These are phyloP conservation scores for Rhopilema esculentum DNA, from an alignment of 30 jellyfish, hydroid and myxozoan genomes.

Conservation along the genomic window DNA sequence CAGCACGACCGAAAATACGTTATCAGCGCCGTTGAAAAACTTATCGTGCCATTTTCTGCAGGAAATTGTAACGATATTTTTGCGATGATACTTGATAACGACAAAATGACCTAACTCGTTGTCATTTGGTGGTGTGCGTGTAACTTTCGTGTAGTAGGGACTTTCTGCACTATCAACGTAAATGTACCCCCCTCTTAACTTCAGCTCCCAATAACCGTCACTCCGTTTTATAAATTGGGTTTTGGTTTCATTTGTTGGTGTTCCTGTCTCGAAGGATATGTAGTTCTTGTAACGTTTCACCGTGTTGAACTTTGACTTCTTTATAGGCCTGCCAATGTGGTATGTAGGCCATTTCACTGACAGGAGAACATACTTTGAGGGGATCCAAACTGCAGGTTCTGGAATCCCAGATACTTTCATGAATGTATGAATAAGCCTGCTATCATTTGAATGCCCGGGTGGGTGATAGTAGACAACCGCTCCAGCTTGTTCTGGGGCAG, in stretches of 20 bases:
- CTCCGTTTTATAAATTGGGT: slow-evolving; percentile 7
- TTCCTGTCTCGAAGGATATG: slow-evolving; percentile 1
- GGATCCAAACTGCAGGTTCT: slow-evolving; percentile 17
- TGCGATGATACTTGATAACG: slow-evolving; percentile 40
- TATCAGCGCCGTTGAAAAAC: slow-evolving; percentile 8
- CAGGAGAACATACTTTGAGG: slow-evolving; percentile 4
- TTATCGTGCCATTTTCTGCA: slow-evolving; percentile 54
- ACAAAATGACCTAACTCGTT: slow-evolving; percentile 34
- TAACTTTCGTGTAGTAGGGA: slow-evolving; percentile 2
- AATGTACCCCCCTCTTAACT: background rate
- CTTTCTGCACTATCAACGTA: slow-evolving; percentile 7
- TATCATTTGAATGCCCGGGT: slow-evolving; percentile 24
- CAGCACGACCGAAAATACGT: slow-evolving; percentile 1
- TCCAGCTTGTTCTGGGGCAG: slow-evolving; percentile 20
- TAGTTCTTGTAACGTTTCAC: slow-evolving; percentile 4
- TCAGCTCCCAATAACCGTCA: slow-evolving; percentile 31
- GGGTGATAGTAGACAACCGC: slow-evolving; percentile 39
- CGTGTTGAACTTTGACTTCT: background rate
- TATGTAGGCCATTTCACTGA: slow-evolving; percentile 34
- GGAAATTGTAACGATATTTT: slow-evolving; percentile 27
- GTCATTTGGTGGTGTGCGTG: slow-evolving; percentile 1
- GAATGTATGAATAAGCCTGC: slow-evolving; percentile 1
- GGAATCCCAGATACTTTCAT: background rate
- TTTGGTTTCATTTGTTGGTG: slow-evolving; percentile 9
- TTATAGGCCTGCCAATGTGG: background rate